Conservation (phyloP, 2,113 vertebrate genomes). For the Melanerpes aurifrons region DNA sequence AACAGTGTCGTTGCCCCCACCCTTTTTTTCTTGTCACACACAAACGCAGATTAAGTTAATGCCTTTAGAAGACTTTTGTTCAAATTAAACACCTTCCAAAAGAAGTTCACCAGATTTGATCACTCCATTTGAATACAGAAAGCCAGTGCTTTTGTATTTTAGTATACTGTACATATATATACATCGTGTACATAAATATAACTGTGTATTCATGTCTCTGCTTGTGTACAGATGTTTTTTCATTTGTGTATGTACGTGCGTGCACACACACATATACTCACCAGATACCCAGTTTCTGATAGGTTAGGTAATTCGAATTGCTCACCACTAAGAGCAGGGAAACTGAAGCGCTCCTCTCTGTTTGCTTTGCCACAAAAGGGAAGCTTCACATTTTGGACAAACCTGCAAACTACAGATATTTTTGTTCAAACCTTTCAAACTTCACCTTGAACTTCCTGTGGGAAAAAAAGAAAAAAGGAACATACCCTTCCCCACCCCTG, state of each 20-base stretch:
- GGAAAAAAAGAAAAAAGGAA: background rate
- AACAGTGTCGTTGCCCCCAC: background rate
- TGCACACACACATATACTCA: background rate
- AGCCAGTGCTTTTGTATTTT: fast-evolving
- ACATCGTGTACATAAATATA: background rate
- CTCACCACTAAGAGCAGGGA: background rate
- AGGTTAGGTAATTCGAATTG: background rate
- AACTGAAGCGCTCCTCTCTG: background rate
- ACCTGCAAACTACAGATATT: background rate
- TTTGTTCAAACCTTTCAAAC: background rate
- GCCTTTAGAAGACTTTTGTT: background rate
- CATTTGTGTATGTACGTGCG: background rate
- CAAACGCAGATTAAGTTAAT: background rate
- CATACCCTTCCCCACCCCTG: background rate
- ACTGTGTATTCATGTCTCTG: background rate
- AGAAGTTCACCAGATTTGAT: background rate
- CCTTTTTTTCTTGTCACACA: background rate
- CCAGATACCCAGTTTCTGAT: background rate
- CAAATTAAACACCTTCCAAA: background rate
- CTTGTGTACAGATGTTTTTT: background rate
- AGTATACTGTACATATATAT: background rate
- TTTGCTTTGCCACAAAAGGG: background rate
- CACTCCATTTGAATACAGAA: background rate
- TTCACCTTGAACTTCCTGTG: background rate
- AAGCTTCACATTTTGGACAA: background rate